Percentiles rank a stretch among this genome's conserved stretches.
Evolutionary conservation across 2,888 invertebrate species (phyloP).

Genomic region (Agrotis segetum): DNA sequence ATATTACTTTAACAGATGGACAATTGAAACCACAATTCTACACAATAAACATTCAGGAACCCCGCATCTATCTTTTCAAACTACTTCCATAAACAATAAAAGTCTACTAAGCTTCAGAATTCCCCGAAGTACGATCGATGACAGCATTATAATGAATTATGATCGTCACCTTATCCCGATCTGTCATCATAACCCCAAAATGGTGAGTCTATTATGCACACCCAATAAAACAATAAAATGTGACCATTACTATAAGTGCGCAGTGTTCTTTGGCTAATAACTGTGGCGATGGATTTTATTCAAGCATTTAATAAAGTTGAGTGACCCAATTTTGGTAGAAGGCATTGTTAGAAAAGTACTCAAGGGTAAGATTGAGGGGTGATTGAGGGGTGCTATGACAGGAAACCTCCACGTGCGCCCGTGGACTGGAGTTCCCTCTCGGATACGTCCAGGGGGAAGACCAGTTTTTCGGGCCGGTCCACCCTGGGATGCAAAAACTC

Average conservation of each 20-base stretch:
- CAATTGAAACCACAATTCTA: conserved; percentile 23
- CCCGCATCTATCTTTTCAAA: conserved; percentile 48
- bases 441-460: no score
- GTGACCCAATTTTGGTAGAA: conserved; percentile 36
- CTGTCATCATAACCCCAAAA: conserved; percentile 74
- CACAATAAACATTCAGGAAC: conserved; percentile 24
- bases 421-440: no score
- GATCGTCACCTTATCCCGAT: conserved; percentile 68
- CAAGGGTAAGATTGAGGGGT: conserved; percentile 28
- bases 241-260: conserved; percentile 63
- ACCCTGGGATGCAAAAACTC: no score
- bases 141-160: conserved; percentile 72
- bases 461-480: no score
- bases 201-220: conserved; percentile 74
- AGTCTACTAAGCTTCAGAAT: conserved; percentile 56
- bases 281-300: conserved; percentile 49
- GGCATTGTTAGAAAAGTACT: conserved; percentile 36
- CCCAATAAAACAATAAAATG: conserved; percentile 77
- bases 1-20: background rate
- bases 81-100: conserved; percentile 60
- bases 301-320: conserved; percentile 49
- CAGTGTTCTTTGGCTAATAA: conserved; percentile 45
- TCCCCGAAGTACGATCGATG: conserved; percentile 66
- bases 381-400: no score
- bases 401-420: no score